phyloP scores from a whole-genome alignment of 2,797 vertebrate genomes.

The Rhinogobio ventralis region DNA sequence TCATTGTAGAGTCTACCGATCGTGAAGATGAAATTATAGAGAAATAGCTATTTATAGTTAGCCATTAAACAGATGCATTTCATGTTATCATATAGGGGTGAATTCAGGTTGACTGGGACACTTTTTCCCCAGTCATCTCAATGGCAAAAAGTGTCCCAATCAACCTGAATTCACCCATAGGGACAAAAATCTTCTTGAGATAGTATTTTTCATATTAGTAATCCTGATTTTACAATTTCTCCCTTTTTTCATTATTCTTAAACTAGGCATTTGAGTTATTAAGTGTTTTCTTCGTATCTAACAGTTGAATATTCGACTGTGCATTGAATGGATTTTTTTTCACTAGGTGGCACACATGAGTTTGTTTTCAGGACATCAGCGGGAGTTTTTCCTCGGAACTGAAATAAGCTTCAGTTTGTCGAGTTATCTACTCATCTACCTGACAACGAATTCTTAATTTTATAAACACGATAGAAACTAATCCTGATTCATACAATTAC shows the following conservation, averaged over 20 bases:
- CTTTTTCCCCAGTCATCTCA: no score
- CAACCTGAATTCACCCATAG: no score
- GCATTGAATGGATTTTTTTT: background rate
- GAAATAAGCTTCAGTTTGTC: background rate
- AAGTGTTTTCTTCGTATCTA: no score
- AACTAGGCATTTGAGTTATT: background rate
- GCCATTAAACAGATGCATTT: background rate
- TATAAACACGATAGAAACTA: background rate
- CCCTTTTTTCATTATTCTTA: background rate
- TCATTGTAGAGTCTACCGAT: no score
- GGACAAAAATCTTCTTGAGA: no score
- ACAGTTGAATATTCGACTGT: no score
- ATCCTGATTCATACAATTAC: background rate
- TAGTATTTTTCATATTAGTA: no score
- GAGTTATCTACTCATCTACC: background rate
- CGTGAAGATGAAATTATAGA: background rate
- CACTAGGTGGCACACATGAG: constrained; percentile 20
- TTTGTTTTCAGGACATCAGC: background rate
- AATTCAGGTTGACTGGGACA: no score
- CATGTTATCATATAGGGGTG: no score
- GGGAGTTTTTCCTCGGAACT: background rate
- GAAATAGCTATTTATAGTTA: background rate
- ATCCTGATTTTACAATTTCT: background rate
- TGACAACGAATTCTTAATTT: background rate
- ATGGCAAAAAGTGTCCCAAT: no score